Conservation (phyloP, 2,797 vertebrate species). For the Luscinia luscinia region DNA sequence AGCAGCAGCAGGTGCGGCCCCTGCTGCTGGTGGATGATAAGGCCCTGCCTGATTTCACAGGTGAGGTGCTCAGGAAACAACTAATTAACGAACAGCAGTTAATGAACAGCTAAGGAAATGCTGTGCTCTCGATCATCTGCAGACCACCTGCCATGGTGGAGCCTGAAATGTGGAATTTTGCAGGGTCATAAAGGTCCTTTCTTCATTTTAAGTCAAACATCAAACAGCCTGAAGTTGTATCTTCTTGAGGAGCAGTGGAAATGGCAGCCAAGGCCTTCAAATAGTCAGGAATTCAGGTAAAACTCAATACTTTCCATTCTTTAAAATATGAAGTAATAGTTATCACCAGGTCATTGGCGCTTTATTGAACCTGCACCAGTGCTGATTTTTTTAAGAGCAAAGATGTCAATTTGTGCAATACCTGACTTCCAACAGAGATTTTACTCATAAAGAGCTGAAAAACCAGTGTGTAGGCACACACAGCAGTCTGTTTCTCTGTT, state of each 20-base stretch:
- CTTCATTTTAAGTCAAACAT: background rate
- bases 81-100: no score
- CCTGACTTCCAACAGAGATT: background rate
- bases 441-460: background rate
- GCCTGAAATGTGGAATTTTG: background rate
- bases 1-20: conserved; percentile 85
- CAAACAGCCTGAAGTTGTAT: background rate
- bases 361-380: background rate
- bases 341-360: background rate
- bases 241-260: background rate
- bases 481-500: background rate
- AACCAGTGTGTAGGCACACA: fast-evolving
- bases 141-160: background rate
- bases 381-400: background rate
- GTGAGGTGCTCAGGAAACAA: conserved; percentile 53
- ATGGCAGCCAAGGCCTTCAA: background rate
- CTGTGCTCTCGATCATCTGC: fast-evolving
- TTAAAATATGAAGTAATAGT: background rate
- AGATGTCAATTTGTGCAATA: background rate
- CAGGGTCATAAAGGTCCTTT: background rate
- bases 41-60: conserved; percentile 90
- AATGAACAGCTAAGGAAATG: fast-evolving
- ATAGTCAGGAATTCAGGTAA: background rate
- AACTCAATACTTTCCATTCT: background rate
- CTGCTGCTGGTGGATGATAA: conserved; percentile 90